Evolutionary conservation across 2,888 invertebrate species (phyloP).

Genomic region (Hydraecia micacea): DNA sequence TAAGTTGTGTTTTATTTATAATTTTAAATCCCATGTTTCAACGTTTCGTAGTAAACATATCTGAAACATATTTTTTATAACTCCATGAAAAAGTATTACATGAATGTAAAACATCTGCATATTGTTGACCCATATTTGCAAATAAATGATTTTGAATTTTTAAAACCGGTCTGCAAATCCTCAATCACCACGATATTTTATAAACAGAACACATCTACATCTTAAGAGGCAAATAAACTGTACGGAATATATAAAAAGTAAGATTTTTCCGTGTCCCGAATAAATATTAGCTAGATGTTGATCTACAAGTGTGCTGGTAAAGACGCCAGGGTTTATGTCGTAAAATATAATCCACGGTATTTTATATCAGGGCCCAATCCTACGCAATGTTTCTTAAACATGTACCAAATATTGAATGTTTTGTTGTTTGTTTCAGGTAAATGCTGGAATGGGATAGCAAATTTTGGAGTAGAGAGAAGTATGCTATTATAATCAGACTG

Average conservation of each 20-base stretch:
- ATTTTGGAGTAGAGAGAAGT: constrained; percentile 30
- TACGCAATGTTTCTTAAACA: constrained; percentile 61
- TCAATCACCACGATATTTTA: neutral
- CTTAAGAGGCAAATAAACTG: constrained; percentile 62
- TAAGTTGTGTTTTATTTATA: neutral
- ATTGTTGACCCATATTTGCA: too few species aligned
- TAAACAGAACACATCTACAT: constrained; percentile 54
- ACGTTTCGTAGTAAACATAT: neutral
- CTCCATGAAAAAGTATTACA: too few species aligned
- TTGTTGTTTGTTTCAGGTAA: constrained; percentile 69
- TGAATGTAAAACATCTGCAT: too few species aligned
- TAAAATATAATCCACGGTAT: constrained; percentile 65
- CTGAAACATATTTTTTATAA: too few species aligned
- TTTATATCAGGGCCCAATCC: constrained; percentile 59
- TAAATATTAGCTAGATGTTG: constrained; percentile 68
- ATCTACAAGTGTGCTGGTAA: constrained; percentile 66
- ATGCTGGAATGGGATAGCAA: constrained; percentile 29
- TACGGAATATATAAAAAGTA: constrained; percentile 61
- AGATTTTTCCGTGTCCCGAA: constrained; percentile 65
- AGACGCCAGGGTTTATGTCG: constrained; percentile 61
- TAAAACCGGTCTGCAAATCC: neutral
- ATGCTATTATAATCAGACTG: neutral
- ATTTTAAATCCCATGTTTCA: neutral
- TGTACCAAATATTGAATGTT: constrained; percentile 56
- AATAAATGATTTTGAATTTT: too few species aligned